Percentiles rank a stretch among this genome's conserved stretches.
phyloP scores from a whole-genome alignment of 2,113 vertebrate species.

The Proterorhinus semilunaris region DNA sequence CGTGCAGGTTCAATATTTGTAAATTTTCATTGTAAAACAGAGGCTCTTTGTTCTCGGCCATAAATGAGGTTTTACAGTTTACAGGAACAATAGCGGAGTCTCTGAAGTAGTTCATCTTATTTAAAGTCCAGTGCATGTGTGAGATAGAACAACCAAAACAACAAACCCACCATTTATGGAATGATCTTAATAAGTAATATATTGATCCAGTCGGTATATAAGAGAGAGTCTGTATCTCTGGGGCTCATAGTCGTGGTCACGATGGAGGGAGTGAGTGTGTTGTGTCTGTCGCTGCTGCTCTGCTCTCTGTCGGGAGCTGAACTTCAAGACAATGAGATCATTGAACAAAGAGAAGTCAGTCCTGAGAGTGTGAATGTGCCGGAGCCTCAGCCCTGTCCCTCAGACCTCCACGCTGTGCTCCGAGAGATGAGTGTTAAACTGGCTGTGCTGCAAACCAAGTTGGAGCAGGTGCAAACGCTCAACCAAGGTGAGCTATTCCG shows the following conservation, averaged over 20 bases:
- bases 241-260: background rate
- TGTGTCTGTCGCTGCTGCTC: background rate
- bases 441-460: background rate
- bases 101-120: background rate
- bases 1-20: no score
- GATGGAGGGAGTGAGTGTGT: background rate
- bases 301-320: slow-evolving; percentile 7
- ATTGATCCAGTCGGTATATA: background rate
- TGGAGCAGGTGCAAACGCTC: background rate
- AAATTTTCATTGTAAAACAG: no score
- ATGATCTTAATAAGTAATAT: background rate
- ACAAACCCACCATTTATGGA: no score
- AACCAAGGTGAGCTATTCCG: background rate
- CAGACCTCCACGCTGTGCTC: background rate
- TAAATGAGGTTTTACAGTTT: no score
- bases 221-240: background rate
- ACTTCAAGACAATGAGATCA: background rate
- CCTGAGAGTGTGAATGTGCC: slow-evolving; percentile 3
- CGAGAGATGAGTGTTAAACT: background rate
- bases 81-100: no score
- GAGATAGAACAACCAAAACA: no score
- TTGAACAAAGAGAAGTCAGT: background rate
- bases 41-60: no score
- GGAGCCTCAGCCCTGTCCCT: background rate
- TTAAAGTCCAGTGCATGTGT: background rate